Evolutionary conservation across 2,113 vertebrate genomes (phyloP).

Genomic region (Amia ocellicauda): DNA sequence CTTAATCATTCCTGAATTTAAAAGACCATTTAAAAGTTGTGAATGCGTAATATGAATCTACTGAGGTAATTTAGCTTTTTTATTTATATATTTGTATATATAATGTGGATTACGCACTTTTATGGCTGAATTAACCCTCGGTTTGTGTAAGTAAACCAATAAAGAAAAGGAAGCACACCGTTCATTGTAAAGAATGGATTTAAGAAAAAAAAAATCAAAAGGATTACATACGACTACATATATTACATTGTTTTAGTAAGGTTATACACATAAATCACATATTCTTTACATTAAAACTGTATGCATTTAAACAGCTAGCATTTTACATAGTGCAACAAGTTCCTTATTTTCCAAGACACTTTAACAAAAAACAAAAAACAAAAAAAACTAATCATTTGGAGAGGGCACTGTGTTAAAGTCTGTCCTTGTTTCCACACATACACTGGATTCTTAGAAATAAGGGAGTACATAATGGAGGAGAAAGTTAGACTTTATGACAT

Average conservation of each 20-base stretch:
- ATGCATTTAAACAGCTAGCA: conserved; percentile 30
- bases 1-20: too few relatives aligned
- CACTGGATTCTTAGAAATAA: too few relatives aligned
- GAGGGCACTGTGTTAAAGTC: too few relatives aligned
- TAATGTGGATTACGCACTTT: too few relatives aligned
- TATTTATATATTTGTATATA: too few relatives aligned
- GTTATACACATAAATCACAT: conserved; percentile 35
- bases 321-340: conserved; percentile 44
- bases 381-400: too few relatives aligned
- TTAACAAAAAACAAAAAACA: not conserved
- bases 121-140: too few relatives aligned
- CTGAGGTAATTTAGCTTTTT: too few relatives aligned
- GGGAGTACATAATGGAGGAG: conserved; percentile 39
- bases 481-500: conserved; percentile 55
- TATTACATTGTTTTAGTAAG: conserved; percentile 43
- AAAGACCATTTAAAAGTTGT: too few relatives aligned
- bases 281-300: conserved; percentile 34
- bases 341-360: conserved; percentile 35
- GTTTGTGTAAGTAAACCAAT: conserved; percentile 18
- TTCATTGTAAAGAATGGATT: conserved; percentile 34
- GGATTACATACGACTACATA: conserved; percentile 34
- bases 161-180: not conserved
- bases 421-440: too few relatives aligned
- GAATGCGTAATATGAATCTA: too few relatives aligned
- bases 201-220: conserved; percentile 46